These are phyloP conservation scores for Hipparchia semele DNA, from an alignment of 2,888 invertebrate species.

Conservation along the genomic window DNA sequence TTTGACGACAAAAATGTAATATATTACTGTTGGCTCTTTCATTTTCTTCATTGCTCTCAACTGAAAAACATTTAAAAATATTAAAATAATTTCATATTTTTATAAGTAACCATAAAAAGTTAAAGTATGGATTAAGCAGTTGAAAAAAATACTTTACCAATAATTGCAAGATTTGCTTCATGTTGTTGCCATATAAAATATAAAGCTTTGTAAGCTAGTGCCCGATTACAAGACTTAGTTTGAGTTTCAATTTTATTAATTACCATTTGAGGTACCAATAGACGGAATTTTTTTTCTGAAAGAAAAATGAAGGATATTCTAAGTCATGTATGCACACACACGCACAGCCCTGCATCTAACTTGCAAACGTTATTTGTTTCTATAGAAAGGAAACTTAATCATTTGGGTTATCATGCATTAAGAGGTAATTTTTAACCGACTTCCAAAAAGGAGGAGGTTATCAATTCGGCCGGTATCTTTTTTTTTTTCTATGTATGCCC, in stretches of 20 bases:
- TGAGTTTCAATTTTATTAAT: slow-evolving; percentile 44
- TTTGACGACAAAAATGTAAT: slow-evolving; percentile 48
- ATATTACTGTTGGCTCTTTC: slow-evolving; percentile 34
- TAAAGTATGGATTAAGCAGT: neutral
- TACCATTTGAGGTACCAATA: slow-evolving; percentile 57
- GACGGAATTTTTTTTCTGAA: slow-evolving; percentile 57
- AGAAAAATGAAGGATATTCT: neutral
- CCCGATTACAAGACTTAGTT: slow-evolving; percentile 38
- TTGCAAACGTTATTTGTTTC: too few species aligned
- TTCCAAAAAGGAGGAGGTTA: too few species aligned
- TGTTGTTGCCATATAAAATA: slow-evolving; percentile 54
- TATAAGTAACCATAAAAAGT: neutral
- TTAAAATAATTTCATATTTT: neutral
- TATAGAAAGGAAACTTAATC: too few species aligned
- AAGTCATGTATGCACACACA: neutral
- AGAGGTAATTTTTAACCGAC: too few species aligned
- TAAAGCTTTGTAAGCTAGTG: slow-evolving; percentile 50
- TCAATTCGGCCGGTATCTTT: too few species aligned
- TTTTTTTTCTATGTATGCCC: too few species aligned
- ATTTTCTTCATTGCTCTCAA: slow-evolving; percentile 1
- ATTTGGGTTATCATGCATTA: too few species aligned
- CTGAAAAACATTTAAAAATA: slow-evolving; percentile 19
- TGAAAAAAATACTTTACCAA: slow-evolving; percentile 51
- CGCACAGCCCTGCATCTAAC: neutral
- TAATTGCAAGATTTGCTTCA: slow-evolving; percentile 48